Base-by-base conservation (phyloP, 2,113 vertebrate species). In the Percopsis transmontana region DNA sequence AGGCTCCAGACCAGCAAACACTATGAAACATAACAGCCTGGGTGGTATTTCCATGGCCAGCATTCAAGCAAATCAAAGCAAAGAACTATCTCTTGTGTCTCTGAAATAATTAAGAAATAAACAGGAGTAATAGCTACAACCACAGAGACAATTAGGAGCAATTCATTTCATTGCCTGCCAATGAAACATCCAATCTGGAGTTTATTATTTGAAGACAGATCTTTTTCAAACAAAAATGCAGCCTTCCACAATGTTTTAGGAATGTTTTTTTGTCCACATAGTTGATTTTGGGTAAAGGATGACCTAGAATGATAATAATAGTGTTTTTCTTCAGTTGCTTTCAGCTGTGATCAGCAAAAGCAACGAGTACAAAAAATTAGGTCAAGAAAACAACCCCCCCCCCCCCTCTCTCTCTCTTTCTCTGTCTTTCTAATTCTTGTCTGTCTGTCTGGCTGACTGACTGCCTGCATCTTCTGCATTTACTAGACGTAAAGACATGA, bases 221-320 rank as follows among this genome's bases (percentile, higher is more conserved):
- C 1, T 42, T 7, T 7, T 44, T 15, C 42, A 44, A 44, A 44
- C 42, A 44, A 44, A 44, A 4, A 33, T 33, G 27, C 42, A 44
- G 12, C 41, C 42, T n/a, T 6, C 9, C 59, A 41, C 47, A n/a
- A 9, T 18, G 42, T 21, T 48, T 58, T 24, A 40, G 0, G 5
- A 41, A 24, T n/a, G n/a, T n/a, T 23, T 40, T 68, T 3, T 27
- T 65, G 51, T 74, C 23, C 55, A 71, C 52, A 71, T 19, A 53
- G 44, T 27, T 62, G 45, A 18, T 74, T 68, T 5, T 24, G 4
- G 50, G 69, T 42, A 44, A 67, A 15, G 13, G 27, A 62, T 64
- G 62, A 67, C 21, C 48, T 24, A 8, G 47, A 56, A 61, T 20
- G 27, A 16, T 45, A 55, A 2, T 23, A 44, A 24, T 65, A 72